phyloP scores from a whole-genome alignment of 1,140 invertebrate species.

The Argopecten irradians region DNA sequence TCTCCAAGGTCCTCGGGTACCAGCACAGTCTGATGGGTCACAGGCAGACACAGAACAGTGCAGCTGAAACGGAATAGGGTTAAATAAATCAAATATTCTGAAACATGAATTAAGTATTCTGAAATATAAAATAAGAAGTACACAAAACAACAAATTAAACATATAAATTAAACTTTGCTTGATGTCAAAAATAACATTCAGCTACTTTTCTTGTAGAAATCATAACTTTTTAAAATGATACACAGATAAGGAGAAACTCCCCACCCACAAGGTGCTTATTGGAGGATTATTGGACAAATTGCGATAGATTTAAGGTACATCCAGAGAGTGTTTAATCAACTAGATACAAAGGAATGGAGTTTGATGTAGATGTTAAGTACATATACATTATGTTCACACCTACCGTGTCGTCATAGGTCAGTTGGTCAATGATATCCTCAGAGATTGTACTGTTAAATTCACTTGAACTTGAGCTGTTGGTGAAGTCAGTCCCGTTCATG shows the following conservation, averaged over 20 bases:
- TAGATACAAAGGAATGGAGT: too few species aligned
- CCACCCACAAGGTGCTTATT: too few species aligned
- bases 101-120: too few species aligned
- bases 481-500: slow-evolving; percentile 26
- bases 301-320: too few species aligned
- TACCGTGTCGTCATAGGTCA: background rate
- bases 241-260: too few species aligned
- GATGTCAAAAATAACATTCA: background rate
- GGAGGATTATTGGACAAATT: too few species aligned
- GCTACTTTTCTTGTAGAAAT: background rate
- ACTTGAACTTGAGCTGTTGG: slow-evolving; percentile 13
- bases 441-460: background rate
- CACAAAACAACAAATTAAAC: background rate
- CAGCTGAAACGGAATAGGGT: slow-evolving; percentile 46
- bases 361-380: too few species aligned
- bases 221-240: too few species aligned
- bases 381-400: background rate
- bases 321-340: too few species aligned
- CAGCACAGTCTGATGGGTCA: slow-evolving; percentile 46
- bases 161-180: background rate
- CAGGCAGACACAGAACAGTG: slow-evolving; percentile 60
- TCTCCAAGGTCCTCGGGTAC: slow-evolving; percentile 53
- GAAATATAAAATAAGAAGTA: background rate
- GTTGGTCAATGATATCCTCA: background rate
- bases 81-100: too few species aligned